These are phyloP conservation scores for Mimas tiliae DNA, from an alignment of 2,888 invertebrate species.

Conservation along the genomic window DNA sequence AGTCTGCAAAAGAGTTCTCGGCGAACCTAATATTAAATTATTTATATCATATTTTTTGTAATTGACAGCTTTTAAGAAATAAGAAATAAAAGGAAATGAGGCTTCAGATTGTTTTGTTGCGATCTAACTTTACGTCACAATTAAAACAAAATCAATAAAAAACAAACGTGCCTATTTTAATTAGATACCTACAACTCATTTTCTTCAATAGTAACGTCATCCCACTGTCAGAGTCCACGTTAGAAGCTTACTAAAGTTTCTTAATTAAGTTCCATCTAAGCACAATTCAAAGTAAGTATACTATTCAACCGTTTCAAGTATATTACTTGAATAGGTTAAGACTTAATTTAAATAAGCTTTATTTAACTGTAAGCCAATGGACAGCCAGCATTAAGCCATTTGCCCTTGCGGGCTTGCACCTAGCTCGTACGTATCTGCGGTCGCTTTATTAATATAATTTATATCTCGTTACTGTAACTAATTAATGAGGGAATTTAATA, in stretches of 20 bases:
- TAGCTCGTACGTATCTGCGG: constrained; percentile 27
- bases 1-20: too few relatives aligned
- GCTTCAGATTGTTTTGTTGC: too few relatives aligned
- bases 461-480: constrained; percentile 1
- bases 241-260: neutral
- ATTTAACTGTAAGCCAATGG: constrained; percentile 30
- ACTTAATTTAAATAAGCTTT: constrained; percentile 3
- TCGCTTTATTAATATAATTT: constrained; percentile 33
- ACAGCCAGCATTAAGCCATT: constrained; percentile 27
- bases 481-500: neutral
- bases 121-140: too few relatives aligned
- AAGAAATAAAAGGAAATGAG: too few relatives aligned
- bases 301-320: neutral
- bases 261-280: constrained; percentile 1
- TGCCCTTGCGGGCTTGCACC: constrained; percentile 2
- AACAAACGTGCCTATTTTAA: neutral
- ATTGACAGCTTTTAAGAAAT: too few relatives aligned
- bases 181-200: neutral
- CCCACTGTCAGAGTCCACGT: neutral
- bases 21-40: too few relatives aligned
- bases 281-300: neutral
- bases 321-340: constrained; percentile 1
- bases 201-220: neutral
- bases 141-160: too few relatives aligned
- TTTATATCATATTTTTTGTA: too few relatives aligned